Conservation (phyloP, 2,797 vertebrate species). For the Etheostoma perlongum region DNA sequence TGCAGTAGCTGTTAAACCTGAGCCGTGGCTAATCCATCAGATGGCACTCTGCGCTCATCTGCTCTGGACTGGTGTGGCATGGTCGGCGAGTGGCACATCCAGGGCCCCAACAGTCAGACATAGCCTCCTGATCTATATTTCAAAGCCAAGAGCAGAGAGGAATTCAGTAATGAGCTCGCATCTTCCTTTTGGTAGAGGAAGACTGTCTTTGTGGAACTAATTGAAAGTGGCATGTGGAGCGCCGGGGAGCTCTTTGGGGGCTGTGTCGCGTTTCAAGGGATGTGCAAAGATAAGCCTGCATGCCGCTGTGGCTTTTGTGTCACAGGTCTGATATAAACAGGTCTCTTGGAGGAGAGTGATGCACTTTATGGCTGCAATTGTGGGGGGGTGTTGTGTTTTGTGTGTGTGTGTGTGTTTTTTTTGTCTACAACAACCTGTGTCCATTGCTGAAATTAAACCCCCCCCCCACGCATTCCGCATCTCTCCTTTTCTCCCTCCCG, state of each 20-base stretch:
- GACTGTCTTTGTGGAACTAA: slow-evolving; percentile 86
- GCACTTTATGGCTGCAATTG: slow-evolving; percentile 52
- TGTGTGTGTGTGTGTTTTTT: slow-evolving; percentile 33
- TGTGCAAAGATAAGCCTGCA: slow-evolving; percentile 67
- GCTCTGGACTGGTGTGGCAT: slow-evolving; percentile 59
- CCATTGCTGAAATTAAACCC: slow-evolving; percentile 41
- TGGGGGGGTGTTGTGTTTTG: background rate
- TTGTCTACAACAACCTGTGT: slow-evolving; percentile 48
- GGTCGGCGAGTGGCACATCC: slow-evolving; percentile 54
- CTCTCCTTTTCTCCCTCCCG: slow-evolving; percentile 38
- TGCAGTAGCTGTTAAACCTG: slow-evolving; percentile 66
- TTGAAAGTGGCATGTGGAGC: slow-evolving; percentile 85
- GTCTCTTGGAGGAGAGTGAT: slow-evolving; percentile 62
- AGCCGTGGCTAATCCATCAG: slow-evolving; percentile 70
- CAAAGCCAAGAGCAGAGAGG: slow-evolving; percentile 79
- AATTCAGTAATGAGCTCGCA: slow-evolving; percentile 86
- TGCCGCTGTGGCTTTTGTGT: slow-evolving; percentile 69
- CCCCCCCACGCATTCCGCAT: slow-evolving; percentile 39
- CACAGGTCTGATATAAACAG: slow-evolving; percentile 75
- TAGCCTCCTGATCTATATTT: slow-evolving; percentile 84
- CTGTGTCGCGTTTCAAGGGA: slow-evolving; percentile 71
- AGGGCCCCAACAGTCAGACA: slow-evolving; percentile 64
- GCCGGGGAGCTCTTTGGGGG: slow-evolving; percentile 80
- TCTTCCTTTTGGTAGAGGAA: slow-evolving; percentile 80
- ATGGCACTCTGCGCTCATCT: slow-evolving; percentile 60